Percentiles rank a stretch among this genome's conserved stretches.
These are phyloP conservation scores for Sinohyriopsis cumingii DNA, from an alignment of 2,888 invertebrate genomes.

Conservation along the genomic window DNA sequence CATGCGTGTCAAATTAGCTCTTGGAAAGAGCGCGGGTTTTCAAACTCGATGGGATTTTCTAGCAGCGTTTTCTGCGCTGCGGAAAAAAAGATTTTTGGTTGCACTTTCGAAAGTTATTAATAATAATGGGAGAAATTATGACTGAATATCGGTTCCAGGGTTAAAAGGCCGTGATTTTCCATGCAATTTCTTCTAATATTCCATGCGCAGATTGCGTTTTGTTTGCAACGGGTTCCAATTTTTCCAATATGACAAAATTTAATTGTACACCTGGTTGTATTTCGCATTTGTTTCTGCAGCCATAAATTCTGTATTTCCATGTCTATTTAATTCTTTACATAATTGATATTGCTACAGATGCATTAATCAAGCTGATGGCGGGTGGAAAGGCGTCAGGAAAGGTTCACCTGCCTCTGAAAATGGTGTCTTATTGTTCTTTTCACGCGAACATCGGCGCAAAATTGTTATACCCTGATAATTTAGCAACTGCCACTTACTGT, in stretches of 20 bases:
- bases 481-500: conserved; percentile 44
- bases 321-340: conserved; percentile 66
- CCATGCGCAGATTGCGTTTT: too few relatives aligned
- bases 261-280: conserved; percentile 22
- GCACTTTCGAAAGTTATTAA: too few relatives aligned
- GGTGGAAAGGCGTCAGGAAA: conserved; percentile 36
- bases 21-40: conserved; percentile 22
- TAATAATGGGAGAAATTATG: too few relatives aligned
- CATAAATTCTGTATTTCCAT: conserved; percentile 53
- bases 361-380: conserved; percentile 58
- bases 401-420: conserved; percentile 58
- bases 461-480: conserved; percentile 52
- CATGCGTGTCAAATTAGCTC: conserved; percentile 15
- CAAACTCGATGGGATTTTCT: conserved; percentile 19
- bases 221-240: conserved; percentile 1
- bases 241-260: neutral
- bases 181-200: too few relatives aligned
- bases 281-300: conserved; percentile 22
- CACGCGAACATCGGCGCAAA: conserved; percentile 46
- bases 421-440: conserved; percentile 49
- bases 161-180: too few relatives aligned
- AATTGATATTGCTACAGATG: conserved; percentile 59
- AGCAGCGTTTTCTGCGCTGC: too few relatives aligned
- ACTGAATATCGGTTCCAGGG: too few relatives aligned
- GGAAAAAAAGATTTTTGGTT: too few relatives aligned